phyloP scores from a whole-genome alignment of 2,113 vertebrate genomes.

The Hydrolagus affinis region DNA sequence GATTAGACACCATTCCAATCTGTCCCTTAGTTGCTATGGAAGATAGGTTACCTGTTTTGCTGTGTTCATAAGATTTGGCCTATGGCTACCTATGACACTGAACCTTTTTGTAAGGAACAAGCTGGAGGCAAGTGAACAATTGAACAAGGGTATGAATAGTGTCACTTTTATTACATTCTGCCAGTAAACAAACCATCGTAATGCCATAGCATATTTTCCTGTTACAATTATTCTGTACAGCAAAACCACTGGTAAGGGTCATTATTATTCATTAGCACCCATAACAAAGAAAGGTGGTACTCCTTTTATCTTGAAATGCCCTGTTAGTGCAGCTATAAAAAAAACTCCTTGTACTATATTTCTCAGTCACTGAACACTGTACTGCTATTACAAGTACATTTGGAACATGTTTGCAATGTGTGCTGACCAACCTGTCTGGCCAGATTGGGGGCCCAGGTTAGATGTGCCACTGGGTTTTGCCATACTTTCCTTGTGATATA shows the following conservation, averaged over 20 bases:
- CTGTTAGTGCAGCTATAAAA: not conserved
- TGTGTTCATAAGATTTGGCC: not conserved
- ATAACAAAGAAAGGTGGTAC: not conserved
- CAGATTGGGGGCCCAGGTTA: no score
- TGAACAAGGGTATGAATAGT: not conserved
- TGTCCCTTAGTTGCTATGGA: not conserved
- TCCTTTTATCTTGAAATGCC: not conserved
- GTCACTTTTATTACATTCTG: not conserved
- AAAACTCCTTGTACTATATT: not conserved
- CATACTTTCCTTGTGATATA: no score
- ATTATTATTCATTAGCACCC: not conserved
- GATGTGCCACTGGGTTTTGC: no score
- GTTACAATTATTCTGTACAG: not conserved
- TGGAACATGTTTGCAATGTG: not conserved
- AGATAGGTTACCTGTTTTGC: not conserved
- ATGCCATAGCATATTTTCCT: not conserved
- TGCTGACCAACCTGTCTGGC: not conserved
- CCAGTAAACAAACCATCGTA: not conserved
- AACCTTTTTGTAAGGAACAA: not conserved
- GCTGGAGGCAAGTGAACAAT: not conserved
- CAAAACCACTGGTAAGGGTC: not conserved
- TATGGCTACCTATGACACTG: not conserved
- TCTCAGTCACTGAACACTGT: not conserved
- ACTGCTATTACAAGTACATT: not conserved
- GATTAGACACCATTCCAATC: not conserved